These are phyloP conservation scores for Esperia sulphurella DNA, from an alignment of 2,888 invertebrate genomes.

Conservation along the genomic window DNA sequence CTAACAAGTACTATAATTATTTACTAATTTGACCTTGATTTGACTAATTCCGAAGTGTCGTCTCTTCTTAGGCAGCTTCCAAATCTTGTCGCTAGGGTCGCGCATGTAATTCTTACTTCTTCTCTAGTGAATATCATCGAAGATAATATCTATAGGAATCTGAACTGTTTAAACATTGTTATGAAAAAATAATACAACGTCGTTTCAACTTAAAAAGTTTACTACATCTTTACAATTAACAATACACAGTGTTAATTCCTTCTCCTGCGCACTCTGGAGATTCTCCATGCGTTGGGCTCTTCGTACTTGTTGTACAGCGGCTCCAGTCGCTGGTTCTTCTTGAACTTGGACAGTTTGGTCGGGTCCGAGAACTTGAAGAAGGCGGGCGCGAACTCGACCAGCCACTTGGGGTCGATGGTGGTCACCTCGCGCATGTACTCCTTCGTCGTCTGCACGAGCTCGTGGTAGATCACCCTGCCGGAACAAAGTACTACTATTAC, in stretches of 20 bases:
- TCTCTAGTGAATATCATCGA: too few species aligned
- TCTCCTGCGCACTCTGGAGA: constrained; percentile 93
- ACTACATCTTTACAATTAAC: neutral
- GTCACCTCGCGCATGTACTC: constrained; percentile 99
- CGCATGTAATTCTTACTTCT: too few species aligned
- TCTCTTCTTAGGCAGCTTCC: too few species aligned
- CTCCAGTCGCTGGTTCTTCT: constrained; percentile 98
- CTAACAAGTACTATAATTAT: too few species aligned
- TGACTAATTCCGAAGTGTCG: too few species aligned
- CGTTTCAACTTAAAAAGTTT: neutral
- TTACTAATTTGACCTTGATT: too few species aligned
- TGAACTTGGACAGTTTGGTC: constrained; percentile 98
- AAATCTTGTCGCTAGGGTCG: too few species aligned
- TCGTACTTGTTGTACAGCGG: constrained; percentile 99
- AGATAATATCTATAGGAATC: too few species aligned
- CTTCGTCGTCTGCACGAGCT: constrained; percentile 98
- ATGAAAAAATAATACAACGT: neutral
- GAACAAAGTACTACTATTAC: constrained; percentile 1
- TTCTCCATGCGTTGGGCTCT: constrained; percentile 99
- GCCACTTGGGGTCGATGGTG: constrained; percentile 98
- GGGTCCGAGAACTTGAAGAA: constrained; percentile 99
- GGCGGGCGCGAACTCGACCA: constrained; percentile 99
- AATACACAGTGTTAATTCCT: constrained; percentile 82
- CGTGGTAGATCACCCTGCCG: constrained; percentile 96
- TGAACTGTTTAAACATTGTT: too few species aligned